Conservation (phyloP, 23 tunicate genomes). For the Halocynthia aurantium region DNA sequence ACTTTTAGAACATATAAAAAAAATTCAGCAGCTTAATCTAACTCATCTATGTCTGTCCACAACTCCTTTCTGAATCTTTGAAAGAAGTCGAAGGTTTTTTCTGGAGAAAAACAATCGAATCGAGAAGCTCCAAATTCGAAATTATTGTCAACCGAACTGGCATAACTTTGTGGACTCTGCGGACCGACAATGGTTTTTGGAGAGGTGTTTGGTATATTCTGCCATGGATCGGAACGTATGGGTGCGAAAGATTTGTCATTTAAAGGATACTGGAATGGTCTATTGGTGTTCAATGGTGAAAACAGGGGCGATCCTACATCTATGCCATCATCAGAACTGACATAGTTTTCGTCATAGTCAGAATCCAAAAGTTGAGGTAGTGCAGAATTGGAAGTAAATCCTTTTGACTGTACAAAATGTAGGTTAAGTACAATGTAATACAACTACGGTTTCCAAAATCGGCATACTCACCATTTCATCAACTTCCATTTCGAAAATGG, state of each 20-base stretch:
- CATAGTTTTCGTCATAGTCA: constrained; percentile 1
- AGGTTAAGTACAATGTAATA: too few relatives aligned
- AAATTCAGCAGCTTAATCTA: constrained; percentile 1
- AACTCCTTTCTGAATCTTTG: not conserved
- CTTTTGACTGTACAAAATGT: too few relatives aligned
- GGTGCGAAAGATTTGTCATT: not conserved
- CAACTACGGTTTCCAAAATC: too few relatives aligned
- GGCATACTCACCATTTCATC: too few relatives aligned
- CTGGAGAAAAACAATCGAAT: not conserved
- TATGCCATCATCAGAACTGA: constrained; percentile 10
- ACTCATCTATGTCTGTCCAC: constrained; percentile 32
- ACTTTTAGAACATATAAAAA: not conserved
- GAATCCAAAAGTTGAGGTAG: not conserved
- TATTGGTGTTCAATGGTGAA: not conserved
- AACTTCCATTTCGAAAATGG: too few relatives aligned
- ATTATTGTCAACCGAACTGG: constrained; percentile 1
- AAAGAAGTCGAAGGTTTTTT: not conserved
- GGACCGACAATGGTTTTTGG: not conserved
- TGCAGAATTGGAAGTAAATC: too few relatives aligned
- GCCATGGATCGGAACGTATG: not conserved
- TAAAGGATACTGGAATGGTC: constrained; percentile 1
- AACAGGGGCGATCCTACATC: constrained; percentile 10
- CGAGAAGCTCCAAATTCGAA: not conserved
- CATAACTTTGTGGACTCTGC: not conserved
- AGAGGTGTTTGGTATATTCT: not conserved